Evolutionary conservation across 2,888 invertebrate species (phyloP).

Genomic region (Rhopalosiphum nymphaeae): DNA sequence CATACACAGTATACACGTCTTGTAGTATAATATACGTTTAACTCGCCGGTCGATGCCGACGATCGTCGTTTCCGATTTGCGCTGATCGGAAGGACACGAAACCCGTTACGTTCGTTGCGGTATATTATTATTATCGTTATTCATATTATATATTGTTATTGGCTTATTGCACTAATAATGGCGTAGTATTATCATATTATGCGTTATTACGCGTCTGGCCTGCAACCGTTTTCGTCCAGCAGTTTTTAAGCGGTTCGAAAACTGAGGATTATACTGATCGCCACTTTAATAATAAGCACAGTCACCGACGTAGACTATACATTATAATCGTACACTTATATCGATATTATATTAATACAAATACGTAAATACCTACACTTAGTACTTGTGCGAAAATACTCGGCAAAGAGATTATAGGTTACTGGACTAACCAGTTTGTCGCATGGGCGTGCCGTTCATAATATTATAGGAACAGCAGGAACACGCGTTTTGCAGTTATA

Average conservation of each 20-base stretch:
- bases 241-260: not conserved
- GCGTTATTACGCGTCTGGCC: not conserved
- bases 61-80: not conserved
- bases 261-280: not conserved
- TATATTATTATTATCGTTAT: not conserved
- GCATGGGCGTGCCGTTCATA: not conserved
- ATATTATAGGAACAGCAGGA: not conserved
- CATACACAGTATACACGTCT: not conserved
- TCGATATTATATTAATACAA: not conserved
- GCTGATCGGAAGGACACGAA: conserved; percentile 17
- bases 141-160: not conserved
- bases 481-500: not conserved
- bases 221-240: not conserved
- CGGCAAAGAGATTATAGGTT: conserved; percentile 27
- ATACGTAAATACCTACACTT: not conserved
- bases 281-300: not conserved
- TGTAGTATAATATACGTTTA: not conserved
- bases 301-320: not conserved
- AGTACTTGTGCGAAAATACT: not conserved
- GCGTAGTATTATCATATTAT: not conserved
- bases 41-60: not conserved
- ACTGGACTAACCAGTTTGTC: conserved; percentile 47
- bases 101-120: conserved; percentile 4
- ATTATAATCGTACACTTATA: not conserved
- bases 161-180: not conserved